Evolutionary conservation across 2,113 vertebrate species (phyloP), one percentile per base, ranked within the genome.

Genomic region (Nothoprocta pentlandii): DNA sequence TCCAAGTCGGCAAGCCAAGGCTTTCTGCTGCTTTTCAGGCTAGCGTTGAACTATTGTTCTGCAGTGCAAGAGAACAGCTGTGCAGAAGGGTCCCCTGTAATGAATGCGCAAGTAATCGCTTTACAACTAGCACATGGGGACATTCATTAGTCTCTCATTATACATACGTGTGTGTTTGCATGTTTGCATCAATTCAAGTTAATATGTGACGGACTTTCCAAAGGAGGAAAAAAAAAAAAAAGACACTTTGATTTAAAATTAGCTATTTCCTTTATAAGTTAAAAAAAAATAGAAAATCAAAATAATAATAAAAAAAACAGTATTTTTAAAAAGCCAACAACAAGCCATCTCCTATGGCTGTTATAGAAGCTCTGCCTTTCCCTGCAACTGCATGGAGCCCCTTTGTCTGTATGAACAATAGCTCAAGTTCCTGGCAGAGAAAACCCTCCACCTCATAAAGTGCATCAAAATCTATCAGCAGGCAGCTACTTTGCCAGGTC

Each of bases 61-160:
- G 58, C 53, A 87, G 44, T 71, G 86, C 87, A 59, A 61, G 44
- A 63, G 62, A 84, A 63, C 63, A 84, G 90, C 89, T 89, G 94
- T 85, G 79, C 58, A 81, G 68, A 67, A 59, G 58, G 90, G 67
- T 70, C 36, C 32, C 49, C 68, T 46, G n/a, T 28, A 79, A 93
- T 56, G 44, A 87, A 91, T 69, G 76, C 63, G 42, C 42, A 70
- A 90, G 56, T 78, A 92, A 95, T 85, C 2, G 1, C 67, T 92
- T 96, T 92, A 67, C 85, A 96, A 94, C 81, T 54, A 70, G 62
- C 93, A 92, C 93, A 47, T 30, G 90, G 94, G 88, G 53, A 89
- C 63, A 39, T 82, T 82, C 88, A 87, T 92, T 94, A 91, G 77
- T 46, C 83, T 75, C 76, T 71, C 93, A 92, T 76, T 23, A 64